Percentiles rank a stretch among this genome's conserved stretches.
Evolutionary conservation across 37 sponge, comb jelly and placozoan genomes (phyloP).

Genomic region (Cliona cf. orientalis): DNA sequence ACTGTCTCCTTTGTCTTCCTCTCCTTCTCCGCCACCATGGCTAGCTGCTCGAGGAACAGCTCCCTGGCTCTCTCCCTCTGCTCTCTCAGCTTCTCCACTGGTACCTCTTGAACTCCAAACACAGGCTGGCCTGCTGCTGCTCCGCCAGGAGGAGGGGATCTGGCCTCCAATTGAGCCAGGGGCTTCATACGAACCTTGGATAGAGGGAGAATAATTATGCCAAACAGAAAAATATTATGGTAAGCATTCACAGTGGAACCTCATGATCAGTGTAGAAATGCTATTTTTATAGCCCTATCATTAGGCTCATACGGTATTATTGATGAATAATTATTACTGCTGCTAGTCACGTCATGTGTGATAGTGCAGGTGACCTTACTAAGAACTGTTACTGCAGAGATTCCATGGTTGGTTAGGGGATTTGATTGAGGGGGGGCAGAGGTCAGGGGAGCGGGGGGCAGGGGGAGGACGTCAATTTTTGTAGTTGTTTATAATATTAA

Average conservation of each 20-base stretch:
- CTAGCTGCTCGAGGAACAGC: constrained; percentile 68
- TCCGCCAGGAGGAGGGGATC: neutral
- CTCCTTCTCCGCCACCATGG: constrained; percentile 60
- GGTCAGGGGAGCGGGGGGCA: no score
- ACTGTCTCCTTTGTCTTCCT: constrained; percentile 8
- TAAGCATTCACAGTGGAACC: no score
- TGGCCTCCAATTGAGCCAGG: neutral
- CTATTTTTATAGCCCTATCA: no score
- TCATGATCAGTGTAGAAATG: no score
- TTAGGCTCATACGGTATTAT: no score
- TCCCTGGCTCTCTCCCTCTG: constrained; percentile 40
- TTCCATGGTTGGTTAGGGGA: no score
- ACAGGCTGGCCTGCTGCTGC: constrained; percentile 33
- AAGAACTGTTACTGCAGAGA: no score
- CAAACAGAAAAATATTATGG: neutral
- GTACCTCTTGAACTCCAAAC: constrained; percentile 70
- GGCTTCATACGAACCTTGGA: neutral
- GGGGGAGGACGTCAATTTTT: neutral
- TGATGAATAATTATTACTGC: no score
- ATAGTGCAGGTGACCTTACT: no score
- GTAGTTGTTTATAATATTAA: neutral
- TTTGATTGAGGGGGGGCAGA: no score
- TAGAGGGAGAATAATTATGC: neutral
- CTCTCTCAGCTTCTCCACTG: constrained; percentile 27
- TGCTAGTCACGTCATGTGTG: no score